These are phyloP conservation scores for Hipparchia semele DNA, from an alignment of 2,888 invertebrate genomes.

Conservation along the genomic window DNA sequence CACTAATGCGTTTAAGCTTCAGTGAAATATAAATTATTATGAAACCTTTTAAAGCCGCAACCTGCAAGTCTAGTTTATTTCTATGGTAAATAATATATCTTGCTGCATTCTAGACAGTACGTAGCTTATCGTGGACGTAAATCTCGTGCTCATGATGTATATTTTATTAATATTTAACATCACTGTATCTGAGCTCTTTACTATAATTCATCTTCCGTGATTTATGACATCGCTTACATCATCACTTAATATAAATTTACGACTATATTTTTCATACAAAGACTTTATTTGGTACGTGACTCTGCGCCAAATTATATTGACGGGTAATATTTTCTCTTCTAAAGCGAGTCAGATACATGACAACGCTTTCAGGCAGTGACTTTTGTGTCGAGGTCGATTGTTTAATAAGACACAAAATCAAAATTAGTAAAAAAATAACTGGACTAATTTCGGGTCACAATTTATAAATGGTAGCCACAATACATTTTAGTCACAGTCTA, in stretches of 20 bases:
- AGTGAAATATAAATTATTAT: slow-evolving; percentile 14
- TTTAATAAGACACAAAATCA: slow-evolving; percentile 26
- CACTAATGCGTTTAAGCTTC: slow-evolving; percentile 16
- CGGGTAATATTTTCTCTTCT: slow-evolving; percentile 69
- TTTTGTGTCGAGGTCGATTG: neutral
- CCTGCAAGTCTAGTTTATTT: slow-evolving; percentile 23
- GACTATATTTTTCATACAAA: slow-evolving; percentile 33
- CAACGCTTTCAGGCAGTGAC: slow-evolving; percentile 52
- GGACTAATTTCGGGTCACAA: too few species aligned
- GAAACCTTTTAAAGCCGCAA: slow-evolving; percentile 20
- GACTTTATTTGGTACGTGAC: slow-evolving; percentile 41
- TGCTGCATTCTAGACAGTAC: slow-evolving; percentile 34
- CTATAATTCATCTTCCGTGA: slow-evolving; percentile 35
- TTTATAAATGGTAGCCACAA: too few species aligned
- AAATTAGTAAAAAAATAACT: too few species aligned
- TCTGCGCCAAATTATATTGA: slow-evolving; percentile 67
- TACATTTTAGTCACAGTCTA: too few species aligned
- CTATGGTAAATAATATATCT: slow-evolving; percentile 30
- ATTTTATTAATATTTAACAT: slow-evolving; percentile 37
- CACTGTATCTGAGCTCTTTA: slow-evolving; percentile 32
- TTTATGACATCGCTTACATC: slow-evolving; percentile 33
- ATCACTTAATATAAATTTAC: slow-evolving; percentile 39
- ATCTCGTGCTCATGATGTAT: slow-evolving; percentile 33
- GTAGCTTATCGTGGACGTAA: slow-evolving; percentile 32
- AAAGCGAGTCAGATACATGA: slow-evolving; percentile 66